These are phyloP conservation scores for Batillaria attramentaria DNA, from an alignment of 1,140 invertebrate genomes.

Conservation along the genomic window DNA sequence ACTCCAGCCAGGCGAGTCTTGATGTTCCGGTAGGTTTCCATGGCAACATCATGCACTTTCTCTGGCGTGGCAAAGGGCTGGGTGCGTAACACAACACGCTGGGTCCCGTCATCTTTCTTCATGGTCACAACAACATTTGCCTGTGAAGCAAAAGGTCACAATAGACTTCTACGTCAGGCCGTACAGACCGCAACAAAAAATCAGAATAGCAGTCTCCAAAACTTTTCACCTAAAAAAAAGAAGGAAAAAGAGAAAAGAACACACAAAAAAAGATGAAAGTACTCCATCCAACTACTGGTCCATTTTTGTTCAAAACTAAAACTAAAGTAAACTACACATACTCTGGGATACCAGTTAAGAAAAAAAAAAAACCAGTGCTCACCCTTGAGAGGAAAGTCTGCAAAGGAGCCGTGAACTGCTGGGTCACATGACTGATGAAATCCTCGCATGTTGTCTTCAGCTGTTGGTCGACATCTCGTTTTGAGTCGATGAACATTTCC, in stretches of 20 bases:
- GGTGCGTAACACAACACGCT: constrained; percentile 61
- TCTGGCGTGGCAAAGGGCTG: constrained; percentile 74
- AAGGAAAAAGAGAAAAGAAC: not conserved
- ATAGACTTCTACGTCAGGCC: not conserved
- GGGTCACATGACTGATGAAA: constrained; percentile 88
- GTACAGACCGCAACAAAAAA: too few relatives aligned
- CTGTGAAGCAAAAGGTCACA: constrained; percentile 58
- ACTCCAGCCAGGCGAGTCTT: constrained; percentile 85
- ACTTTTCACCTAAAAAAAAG: too few relatives aligned
- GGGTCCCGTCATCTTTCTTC: constrained; percentile 64
- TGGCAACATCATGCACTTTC: constrained; percentile 70
- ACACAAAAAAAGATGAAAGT: not conserved
- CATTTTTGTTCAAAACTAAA: too few relatives aligned
- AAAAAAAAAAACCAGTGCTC: constrained; percentile 59
- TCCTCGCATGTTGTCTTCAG: constrained; percentile 92
- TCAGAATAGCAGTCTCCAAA: too few relatives aligned
- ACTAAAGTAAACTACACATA: too few relatives aligned
- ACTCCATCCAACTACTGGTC: not conserved
- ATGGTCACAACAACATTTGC: constrained; percentile 67
- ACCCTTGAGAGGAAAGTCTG: constrained; percentile 84
- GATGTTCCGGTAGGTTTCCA: constrained; percentile 78
- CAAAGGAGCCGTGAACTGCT: constrained; percentile 82
- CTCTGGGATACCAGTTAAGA: too few relatives aligned
- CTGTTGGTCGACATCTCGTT: constrained; percentile 94
- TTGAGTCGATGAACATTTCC: constrained; percentile 92